Evolutionary conservation across 2,797 vertebrate species (phyloP).

Genomic region (Gambusia yucatana): DNA sequence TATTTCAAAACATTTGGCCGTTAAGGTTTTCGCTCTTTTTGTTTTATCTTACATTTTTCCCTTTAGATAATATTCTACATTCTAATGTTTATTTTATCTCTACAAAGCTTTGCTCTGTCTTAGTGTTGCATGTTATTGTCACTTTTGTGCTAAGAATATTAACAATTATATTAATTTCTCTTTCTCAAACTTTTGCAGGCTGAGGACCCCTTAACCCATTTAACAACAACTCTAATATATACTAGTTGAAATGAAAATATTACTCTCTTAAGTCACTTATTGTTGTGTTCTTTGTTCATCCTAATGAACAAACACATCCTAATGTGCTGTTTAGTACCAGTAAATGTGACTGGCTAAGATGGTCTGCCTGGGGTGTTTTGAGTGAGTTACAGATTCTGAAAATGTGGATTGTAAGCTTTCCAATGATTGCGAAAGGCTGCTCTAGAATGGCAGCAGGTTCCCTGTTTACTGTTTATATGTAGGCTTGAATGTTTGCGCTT

Average conservation of each 20-base stretch:
- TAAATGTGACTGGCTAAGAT: too few relatives aligned
- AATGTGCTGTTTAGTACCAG: too few relatives aligned
- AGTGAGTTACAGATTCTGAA: too few relatives aligned
- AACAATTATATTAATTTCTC: neutral
- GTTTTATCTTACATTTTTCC: neutral
- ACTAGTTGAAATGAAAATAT: too few relatives aligned
- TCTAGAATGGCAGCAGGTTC: neutral
- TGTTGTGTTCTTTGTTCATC: too few relatives aligned
- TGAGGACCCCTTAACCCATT: too few relatives aligned
- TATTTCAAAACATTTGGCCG: slow-evolving; percentile 33
- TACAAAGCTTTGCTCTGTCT: neutral
- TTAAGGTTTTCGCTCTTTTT: neutral
- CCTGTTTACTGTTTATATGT: neutral
- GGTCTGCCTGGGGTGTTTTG: too few relatives aligned
- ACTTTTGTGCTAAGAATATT: neutral
- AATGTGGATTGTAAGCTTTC: too few relatives aligned
- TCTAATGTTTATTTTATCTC: neutral
- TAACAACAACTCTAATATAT: too few relatives aligned
- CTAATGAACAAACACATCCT: too few relatives aligned
- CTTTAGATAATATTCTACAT: neutral
- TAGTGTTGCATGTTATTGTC: neutral
- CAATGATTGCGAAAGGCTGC: too few relatives aligned
- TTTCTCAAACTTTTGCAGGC: neutral
- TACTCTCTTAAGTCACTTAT: too few relatives aligned
- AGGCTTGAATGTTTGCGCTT: neutral